These are phyloP conservation scores for Rhagoletis pomonella DNA, from an alignment of 1,140 invertebrate genomes.

Conservation along the genomic window DNA sequence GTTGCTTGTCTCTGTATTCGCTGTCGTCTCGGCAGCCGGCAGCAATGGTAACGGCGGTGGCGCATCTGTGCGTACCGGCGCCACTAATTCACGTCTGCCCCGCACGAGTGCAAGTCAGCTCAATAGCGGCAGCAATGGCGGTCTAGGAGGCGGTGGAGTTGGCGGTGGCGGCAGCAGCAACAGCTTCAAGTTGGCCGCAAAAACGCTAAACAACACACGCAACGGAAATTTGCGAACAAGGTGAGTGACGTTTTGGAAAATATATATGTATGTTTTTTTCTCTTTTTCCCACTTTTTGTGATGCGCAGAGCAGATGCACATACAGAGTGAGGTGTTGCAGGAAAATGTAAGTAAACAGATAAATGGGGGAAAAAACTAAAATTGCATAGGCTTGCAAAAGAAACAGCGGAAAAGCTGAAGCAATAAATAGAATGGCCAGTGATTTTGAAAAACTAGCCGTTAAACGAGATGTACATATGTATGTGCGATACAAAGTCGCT, in stretches of 20 bases:
- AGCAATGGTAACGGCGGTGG: slow-evolving; percentile 52
- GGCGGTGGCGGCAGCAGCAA: slow-evolving; percentile 50
- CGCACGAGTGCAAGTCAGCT: slow-evolving; percentile 63
- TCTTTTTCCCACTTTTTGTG: not conserved
- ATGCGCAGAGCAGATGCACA: not conserved
- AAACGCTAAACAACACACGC: slow-evolving; percentile 58
- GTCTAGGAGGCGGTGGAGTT: slow-evolving; percentile 46
- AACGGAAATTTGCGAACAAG: slow-evolving; percentile 62
- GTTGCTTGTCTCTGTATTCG: slow-evolving; percentile 52
- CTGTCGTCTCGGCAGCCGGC: slow-evolving; percentile 25
- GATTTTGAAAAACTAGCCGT: not conserved
- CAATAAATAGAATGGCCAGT: not conserved
- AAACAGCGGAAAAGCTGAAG: not conserved
- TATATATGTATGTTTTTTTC: not conserved
- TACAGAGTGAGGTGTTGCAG: not conserved
- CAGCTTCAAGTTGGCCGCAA: slow-evolving; percentile 57
- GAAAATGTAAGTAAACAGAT: not conserved
- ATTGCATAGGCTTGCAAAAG: not conserved
- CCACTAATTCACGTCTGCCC: slow-evolving; percentile 60
- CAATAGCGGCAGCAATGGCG: slow-evolving; percentile 58
- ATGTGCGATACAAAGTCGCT: not conserved
- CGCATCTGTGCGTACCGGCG: slow-evolving; percentile 59
- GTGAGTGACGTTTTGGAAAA: slow-evolving; percentile 55
- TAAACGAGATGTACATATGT: not conserved
- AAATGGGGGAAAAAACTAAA: not conserved